Base-by-base conservation (phyloP, 2,888 invertebrate genomes). In the Leuctra nigra region DNA sequence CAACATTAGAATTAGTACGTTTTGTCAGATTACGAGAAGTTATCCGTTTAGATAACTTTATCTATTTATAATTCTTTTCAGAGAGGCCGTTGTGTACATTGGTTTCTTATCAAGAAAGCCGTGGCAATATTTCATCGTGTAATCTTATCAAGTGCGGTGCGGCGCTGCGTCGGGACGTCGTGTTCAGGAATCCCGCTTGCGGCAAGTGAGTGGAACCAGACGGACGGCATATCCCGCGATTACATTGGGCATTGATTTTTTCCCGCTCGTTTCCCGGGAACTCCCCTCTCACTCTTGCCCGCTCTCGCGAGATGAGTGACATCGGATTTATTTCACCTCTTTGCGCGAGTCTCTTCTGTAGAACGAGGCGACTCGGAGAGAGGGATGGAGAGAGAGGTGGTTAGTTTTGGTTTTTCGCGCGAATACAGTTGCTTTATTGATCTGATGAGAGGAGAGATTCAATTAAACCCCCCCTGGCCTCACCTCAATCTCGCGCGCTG, bases 281-380 rank as follows among this genome's bases (percentile, higher is more conserved):
- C 61, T 55, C 61, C 63, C 61, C 60, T 61, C 59, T 61, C 64
- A 59, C 61, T 61, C 63, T 61, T 63, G 61, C 63, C 50, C 16
- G 20, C 53, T 53, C 52, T 16, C 52, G n/a, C 23, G 20, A 35
- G 35, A 33, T 50, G 36, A 35, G 33, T 50, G 50, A 50, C 50
- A 44, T 16, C 7, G 18, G 14, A 50, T 50, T 33, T 50, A 16
- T 50, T 35, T 35, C 29, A 35, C 35, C 33, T 50, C 23, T 25
- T 50, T 29, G 9, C 14, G 2, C 25, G 25, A 25, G 24, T 47
- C 16, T 47, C 47, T 29, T 16, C 47, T 39, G 7, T 14, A 39
- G 39, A 20, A 36, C 4, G 36, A 39, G 20, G 16, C 39, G 16
- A 39, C 20, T 39, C n/a, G n/a, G 39, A 18, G 39, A 16, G 18